phyloP scores from a whole-genome alignment of 2,113 vertebrate genomes.

The Notothenia coriiceps region DNA sequence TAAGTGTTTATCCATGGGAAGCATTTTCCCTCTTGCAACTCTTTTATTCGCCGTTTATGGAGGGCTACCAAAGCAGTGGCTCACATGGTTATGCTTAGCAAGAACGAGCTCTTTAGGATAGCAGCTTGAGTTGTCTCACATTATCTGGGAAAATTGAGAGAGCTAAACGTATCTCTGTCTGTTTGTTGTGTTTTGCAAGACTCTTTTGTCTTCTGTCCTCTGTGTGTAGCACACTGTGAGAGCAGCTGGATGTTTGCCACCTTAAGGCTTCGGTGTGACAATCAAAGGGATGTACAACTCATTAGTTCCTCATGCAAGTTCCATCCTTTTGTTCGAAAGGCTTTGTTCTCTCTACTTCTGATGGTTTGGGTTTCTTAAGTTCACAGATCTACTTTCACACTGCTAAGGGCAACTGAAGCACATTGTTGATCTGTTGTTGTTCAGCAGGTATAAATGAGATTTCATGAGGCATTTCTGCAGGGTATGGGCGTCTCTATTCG shows the following conservation, averaged over 20 bases:
- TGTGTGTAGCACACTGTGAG: slow-evolving; percentile 3
- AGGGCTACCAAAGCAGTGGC: slow-evolving; percentile 50
- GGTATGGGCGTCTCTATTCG: slow-evolving; percentile 26
- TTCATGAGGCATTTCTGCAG: slow-evolving; percentile 25
- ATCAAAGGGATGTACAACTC: slow-evolving; percentile 22
- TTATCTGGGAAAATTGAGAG: slow-evolving; percentile 24
- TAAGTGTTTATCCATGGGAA: slow-evolving; percentile 60
- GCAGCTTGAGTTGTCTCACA: slow-evolving; percentile 32
- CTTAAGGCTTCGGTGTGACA: slow-evolving; percentile 38
- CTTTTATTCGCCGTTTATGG: slow-evolving; percentile 57
- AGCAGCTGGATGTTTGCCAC: slow-evolving; percentile 23
- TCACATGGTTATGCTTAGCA: slow-evolving; percentile 71
- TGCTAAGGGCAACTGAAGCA: background rate
- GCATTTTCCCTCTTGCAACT: slow-evolving; percentile 40
- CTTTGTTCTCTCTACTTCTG: slow-evolving; percentile 15
- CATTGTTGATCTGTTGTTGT: slow-evolving; percentile 12
- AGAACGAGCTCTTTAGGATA: slow-evolving; percentile 42
- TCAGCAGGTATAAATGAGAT: slow-evolving; percentile 43
- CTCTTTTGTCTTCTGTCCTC: background rate
- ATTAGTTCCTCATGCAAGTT: slow-evolving; percentile 30
- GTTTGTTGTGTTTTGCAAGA: slow-evolving; percentile 7
- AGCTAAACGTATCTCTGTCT: slow-evolving; percentile 16
- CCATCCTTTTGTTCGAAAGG: background rate
- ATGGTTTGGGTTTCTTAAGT: slow-evolving; percentile 31
- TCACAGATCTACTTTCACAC: slow-evolving; percentile 6